These are phyloP conservation scores for Metopolophium dirhodum DNA, from an alignment of 1,140 invertebrate species.

Conservation along the genomic window DNA sequence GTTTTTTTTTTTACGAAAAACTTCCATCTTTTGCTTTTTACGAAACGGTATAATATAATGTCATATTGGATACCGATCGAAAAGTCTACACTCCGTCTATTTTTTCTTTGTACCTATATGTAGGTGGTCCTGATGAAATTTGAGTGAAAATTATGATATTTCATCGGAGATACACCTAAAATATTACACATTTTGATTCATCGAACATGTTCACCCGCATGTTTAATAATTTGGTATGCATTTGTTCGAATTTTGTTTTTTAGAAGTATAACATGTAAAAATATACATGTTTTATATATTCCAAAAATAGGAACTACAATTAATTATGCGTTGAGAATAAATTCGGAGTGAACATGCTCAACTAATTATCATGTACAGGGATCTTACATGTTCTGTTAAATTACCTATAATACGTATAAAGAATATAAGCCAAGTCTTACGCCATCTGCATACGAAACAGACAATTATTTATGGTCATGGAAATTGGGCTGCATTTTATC, in stretches of 20 bases:
- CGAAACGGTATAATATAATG: neutral
- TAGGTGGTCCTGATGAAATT: neutral
- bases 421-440: neutral
- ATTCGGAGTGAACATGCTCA: neutral
- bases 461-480: too few relatives aligned
- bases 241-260: too few relatives aligned
- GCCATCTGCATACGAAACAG: neutral
- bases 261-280: neutral
- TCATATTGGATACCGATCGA: neutral
- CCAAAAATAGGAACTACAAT: neutral
- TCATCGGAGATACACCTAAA: too few relatives aligned
- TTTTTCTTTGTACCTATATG: neutral
- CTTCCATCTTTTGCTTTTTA: neutral
- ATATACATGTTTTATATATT: neutral
- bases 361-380: too few relatives aligned
- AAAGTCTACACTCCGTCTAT: neutral
- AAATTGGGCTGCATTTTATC: too few relatives aligned
- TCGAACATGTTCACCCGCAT: neutral
- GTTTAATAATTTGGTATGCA: neutral
- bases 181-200: neutral
- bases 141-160: neutral
- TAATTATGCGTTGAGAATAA: neutral
- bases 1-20: neutral
- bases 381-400: too few relatives aligned
- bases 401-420: neutral